These are phyloP conservation scores for Sturmia bella DNA, from an alignment of 2,888 invertebrate genomes.

Conservation along the genomic window DNA sequence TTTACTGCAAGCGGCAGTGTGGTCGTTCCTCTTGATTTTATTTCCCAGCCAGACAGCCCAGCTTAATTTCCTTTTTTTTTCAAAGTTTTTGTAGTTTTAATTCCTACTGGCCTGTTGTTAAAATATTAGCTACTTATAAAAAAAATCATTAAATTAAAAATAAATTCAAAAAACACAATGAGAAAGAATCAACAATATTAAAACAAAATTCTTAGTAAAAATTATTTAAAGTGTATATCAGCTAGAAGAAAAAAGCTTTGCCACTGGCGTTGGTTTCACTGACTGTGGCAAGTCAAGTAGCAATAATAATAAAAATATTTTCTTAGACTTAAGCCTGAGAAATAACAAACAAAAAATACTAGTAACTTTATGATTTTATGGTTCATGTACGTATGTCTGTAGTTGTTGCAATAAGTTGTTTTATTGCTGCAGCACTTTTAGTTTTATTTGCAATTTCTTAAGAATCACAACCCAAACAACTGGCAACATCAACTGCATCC, in stretches of 20 bases:
- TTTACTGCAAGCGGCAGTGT: slow-evolving; percentile 8
- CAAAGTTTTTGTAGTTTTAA: slow-evolving; percentile 31
- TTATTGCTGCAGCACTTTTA: slow-evolving; percentile 40
- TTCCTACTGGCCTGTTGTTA: slow-evolving; percentile 36
- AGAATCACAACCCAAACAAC: slow-evolving; percentile 46
- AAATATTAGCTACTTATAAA: slow-evolving; percentile 56
- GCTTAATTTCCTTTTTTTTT: slow-evolving; percentile 29
- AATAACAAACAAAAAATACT: slow-evolving; percentile 27
- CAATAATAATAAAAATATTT: slow-evolving; percentile 62
- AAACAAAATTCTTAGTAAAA: slow-evolving; percentile 25
- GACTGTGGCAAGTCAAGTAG: slow-evolving; percentile 43
- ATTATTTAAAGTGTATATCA: slow-evolving; percentile 32
- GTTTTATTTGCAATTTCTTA: slow-evolving; percentile 59
- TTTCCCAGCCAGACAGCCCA: slow-evolving; percentile 26
- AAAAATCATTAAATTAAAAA: slow-evolving; percentile 39
- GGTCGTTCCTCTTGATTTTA: slow-evolving; percentile 1
- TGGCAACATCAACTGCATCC: slow-evolving; percentile 45
- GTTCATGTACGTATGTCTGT: too few species aligned
- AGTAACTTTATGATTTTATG: slow-evolving; percentile 39
- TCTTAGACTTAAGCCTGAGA: slow-evolving; percentile 66
- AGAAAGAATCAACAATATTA: slow-evolving; percentile 13
- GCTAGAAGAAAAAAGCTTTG: slow-evolving; percentile 7
- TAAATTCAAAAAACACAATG: slow-evolving; percentile 15
- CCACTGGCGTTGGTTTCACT: slow-evolving; percentile 29
- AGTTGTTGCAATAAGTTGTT: slow-evolving; percentile 31